A percentile compares a stretch with the other conserved stretches of the same genome.
phyloP scores from a whole-genome alignment of 30 jellyfish, hydroid and myxozoan species.

The Hydractinia echinata region DNA sequence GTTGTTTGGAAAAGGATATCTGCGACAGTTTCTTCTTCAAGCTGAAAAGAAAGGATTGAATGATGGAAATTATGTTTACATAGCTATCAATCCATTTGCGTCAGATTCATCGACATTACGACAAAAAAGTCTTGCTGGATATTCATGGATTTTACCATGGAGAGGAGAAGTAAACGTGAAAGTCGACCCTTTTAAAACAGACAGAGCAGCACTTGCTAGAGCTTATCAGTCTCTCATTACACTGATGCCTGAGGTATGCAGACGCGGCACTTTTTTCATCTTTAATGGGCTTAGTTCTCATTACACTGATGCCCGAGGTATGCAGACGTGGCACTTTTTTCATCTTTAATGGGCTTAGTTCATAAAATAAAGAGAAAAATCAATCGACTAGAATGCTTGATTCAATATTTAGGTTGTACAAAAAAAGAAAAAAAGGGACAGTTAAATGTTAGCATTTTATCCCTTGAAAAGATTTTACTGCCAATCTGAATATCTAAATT shows the following conservation, averaged over 20 bases:
- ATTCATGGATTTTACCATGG: slow-evolving; percentile 34
- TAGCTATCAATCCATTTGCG: slow-evolving; percentile 38
- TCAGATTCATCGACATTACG: background rate
- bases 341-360: too few relatives aligned
- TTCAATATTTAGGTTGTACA: too few relatives aligned
- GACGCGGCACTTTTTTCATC: too few relatives aligned
- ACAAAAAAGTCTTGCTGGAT: background rate
- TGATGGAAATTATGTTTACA: slow-evolving; percentile 67
- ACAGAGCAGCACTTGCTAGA: slow-evolving; percentile 8
- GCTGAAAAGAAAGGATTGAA: slow-evolving; percentile 54
- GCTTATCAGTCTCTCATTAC: slow-evolving; percentile 27
- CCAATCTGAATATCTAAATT: too few relatives aligned
- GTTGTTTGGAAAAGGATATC: slow-evolving; percentile 32
- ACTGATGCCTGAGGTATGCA: slow-evolving; percentile 31
- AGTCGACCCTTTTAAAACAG: background rate
- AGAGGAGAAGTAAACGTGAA: background rate
- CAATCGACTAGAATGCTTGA: too few relatives aligned
- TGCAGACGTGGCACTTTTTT: too few relatives aligned
- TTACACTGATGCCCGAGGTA: slow-evolving; percentile 33
- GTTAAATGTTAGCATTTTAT: too few relatives aligned
- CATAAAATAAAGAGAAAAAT: too few relatives aligned
- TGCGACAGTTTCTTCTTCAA: slow-evolving; percentile 35
- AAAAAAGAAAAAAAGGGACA: too few relatives aligned
- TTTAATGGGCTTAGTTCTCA: background rate
- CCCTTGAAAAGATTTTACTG: too few relatives aligned